Percentiles rank a stretch among this genome's conserved stretches.
These are phyloP conservation scores for Chymomyza caudatula DNA, from an alignment of 2,888 invertebrate species.

Conservation along the genomic window DNA sequence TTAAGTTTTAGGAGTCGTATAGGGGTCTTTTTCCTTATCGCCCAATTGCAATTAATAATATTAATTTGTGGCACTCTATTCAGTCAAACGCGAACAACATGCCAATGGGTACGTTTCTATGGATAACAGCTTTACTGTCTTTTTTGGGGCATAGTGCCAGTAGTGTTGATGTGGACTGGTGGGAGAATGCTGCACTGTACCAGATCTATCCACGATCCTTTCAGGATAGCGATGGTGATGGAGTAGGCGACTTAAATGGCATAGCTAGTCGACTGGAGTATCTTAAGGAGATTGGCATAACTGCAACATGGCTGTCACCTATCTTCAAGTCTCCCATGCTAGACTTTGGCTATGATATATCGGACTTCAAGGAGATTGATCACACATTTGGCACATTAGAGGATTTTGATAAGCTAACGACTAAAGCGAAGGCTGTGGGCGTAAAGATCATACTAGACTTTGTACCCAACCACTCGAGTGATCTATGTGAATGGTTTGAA, in stretches of 20 bases:
- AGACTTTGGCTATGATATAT: slow-evolving; percentile 88
- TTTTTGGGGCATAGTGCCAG: slow-evolving; percentile 2
- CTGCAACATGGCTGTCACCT: slow-evolving; percentile 86
- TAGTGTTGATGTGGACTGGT: slow-evolving; percentile 83
- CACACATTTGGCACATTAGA: slow-evolving; percentile 82
- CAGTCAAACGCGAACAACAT: slow-evolving; percentile 52
- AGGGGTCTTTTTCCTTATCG: slow-evolving; percentile 18
- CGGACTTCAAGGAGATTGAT: slow-evolving; percentile 84
- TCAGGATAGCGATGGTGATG: slow-evolving; percentile 89
- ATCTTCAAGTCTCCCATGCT: slow-evolving; percentile 86
- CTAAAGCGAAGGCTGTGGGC: slow-evolving; percentile 79
- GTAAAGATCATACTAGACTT: slow-evolving; percentile 81
- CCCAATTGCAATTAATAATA: slow-evolving; percentile 53
- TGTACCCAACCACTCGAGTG: slow-evolving; percentile 88
- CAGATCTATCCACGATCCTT: slow-evolving; percentile 92
- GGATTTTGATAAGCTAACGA: slow-evolving; percentile 83
- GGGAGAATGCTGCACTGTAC: slow-evolving; percentile 88
- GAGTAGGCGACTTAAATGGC: slow-evolving; percentile 89
- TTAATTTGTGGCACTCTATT: slow-evolving; percentile 24
- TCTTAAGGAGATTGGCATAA: slow-evolving; percentile 83
- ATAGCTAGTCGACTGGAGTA: slow-evolving; percentile 82
- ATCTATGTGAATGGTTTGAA: slow-evolving; percentile 90
- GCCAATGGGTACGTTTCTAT: slow-evolving; percentile 51
- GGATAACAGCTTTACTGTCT: slow-evolving; percentile 11
- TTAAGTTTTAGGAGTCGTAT: background rate